Base-by-base conservation (phyloP, 2,888 invertebrate genomes). In the Gandaritis pyraliata region DNA sequence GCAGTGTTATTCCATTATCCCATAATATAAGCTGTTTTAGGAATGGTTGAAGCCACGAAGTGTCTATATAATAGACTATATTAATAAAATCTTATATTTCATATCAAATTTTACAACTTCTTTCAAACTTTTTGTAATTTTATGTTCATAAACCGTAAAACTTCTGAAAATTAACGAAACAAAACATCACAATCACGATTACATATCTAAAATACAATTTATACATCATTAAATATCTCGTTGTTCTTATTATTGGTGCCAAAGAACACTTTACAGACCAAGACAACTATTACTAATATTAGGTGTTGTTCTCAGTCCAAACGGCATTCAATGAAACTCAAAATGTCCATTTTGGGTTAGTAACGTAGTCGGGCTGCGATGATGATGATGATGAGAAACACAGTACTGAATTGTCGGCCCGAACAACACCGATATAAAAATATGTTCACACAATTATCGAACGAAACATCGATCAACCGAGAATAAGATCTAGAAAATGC, bases 131-230 rank as follows among this genome's bases (percentile, higher is more conserved):
- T 12, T 46, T 54, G 23, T 54, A 54, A 60, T 43, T 45, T 55
- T 48, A 47, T 47, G 2, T 43, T 41, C 30, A 43, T 41, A 59
- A 39, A 38, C 50, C 49, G 23, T 55, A 30, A 45, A 49, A 60
- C 36, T 38, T 50, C 33, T 49, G 33, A 60, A 54, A 54, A 36
- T 60, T 60, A 53, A 46, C 45, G 51, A 64, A 58, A 65, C 39
- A 66, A 53, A 41, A 69, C 67, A 67, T 69, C 65, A 67, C 64
- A 58, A 30, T 53, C 29, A 49, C 39, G 3, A 43, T 52, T 45
- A 36, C 10, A 54, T 39, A 46, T 33, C 13, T 43, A 53, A 13
- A 47, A 13, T 46, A 48, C 49, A 53, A 36, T 56, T 46, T 47
- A 61, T 47, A 23, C 49, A 51, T 63, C 43, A 33, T 50, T 56